Evolutionary conservation across 2,797 vertebrate genomes (phyloP), one percentile per base, ranked within the genome.

Genomic region (Psittacula derbiana): DNA sequence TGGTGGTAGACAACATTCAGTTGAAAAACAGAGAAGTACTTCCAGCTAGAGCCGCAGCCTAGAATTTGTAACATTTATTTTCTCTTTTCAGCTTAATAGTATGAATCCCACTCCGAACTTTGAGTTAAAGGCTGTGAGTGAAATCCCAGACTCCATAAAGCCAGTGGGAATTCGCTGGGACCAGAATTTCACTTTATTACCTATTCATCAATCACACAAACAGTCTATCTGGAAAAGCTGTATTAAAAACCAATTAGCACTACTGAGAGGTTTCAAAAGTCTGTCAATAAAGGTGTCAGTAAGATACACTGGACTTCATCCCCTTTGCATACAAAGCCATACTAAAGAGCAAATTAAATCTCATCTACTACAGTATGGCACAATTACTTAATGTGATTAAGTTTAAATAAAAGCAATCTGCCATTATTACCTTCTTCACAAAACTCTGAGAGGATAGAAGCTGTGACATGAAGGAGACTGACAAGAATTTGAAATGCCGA

Each of bases 401-500:
- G 24, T 69, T 65, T 61, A 78, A 93, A 90, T 61, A 78, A 93
- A 90, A 60, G 66, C 44, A 66, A 62, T 46, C 41, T 89, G 67
- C 49, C 28, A 27, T 24, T 61, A 64, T 87, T 97, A 99, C 99
- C 99, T 99, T 99, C 81, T 97, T 97, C 62, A 99, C 97, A 97
- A 99, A 99, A 91, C 90, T 96, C 81, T 93, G 73, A 3, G 99
- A 99, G 28, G 98, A 98, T 40, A 99, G 96, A 83, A 99, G 98
- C 79, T 99, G 99, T 66, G 98, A 98, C 98, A 98, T 98, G 97
- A 99, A 99, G 65, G 99, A 99, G 67, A 99, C 98, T 0, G 98
- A 98, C 60, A 99, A 95, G 97, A 98, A 99, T 72, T 98, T 99
- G 81, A 99, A 99, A 93, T 99, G 99, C 25, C 99, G 97, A 38